These are phyloP conservation scores for Propithecus coquereli DNA, from an alignment of 2,113 vertebrate genomes.

Conservation along the genomic window DNA sequence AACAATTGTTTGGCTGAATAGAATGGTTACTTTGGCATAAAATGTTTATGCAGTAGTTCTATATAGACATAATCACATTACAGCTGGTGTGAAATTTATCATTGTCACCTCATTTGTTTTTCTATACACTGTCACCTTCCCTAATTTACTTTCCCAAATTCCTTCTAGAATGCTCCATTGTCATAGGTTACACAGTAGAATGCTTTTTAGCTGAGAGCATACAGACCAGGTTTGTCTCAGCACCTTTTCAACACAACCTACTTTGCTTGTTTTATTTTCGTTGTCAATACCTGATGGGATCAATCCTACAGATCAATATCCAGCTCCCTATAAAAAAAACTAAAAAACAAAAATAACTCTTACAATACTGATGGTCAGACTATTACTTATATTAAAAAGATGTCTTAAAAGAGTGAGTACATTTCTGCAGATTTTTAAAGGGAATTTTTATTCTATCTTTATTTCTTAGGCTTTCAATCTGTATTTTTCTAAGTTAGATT, in stretches of 20 bases:
- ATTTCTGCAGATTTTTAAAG: slow-evolving; percentile 25
- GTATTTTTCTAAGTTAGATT: slow-evolving; percentile 27
- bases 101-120: slow-evolving; percentile 41
- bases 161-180: not conserved
- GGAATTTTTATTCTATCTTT: not conserved
- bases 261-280: slow-evolving; percentile 63
- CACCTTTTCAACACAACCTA: slow-evolving; percentile 29
- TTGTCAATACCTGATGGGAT: slow-evolving; percentile 60
- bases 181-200: not conserved
- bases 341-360: slow-evolving; percentile 38
- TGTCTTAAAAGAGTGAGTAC: not conserved
- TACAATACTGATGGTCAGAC: slow-evolving; percentile 33
- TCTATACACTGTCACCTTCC: not conserved
- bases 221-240: not conserved
- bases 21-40: not conserved
- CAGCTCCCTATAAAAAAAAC: not conserved
- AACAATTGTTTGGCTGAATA: not conserved
- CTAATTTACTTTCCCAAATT: slow-evolving; percentile 7
- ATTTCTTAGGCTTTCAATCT: slow-evolving; percentile 34
- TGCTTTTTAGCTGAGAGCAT: slow-evolving; percentile 39
- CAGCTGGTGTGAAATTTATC: slow-evolving; percentile 6
- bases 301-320: not conserved
- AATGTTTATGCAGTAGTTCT: not conserved
- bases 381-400: slow-evolving; percentile 58
- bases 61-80: not conserved